phyloP scores from a whole-genome alignment of 2,888 invertebrate species.

The Drosophila peninsularis region DNA sequence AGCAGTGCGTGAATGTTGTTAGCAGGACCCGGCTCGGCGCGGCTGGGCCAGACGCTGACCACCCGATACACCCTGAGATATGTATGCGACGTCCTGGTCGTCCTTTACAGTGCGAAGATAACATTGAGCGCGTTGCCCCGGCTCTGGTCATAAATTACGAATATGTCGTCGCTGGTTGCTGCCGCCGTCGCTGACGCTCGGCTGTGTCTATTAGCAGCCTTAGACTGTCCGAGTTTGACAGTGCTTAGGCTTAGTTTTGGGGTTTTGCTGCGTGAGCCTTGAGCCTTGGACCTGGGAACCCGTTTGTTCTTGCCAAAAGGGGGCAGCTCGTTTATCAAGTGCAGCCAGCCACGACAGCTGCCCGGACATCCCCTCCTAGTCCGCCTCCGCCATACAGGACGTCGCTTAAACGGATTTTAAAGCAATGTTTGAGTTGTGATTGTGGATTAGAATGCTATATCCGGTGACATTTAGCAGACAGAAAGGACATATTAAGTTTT shows the following conservation, averaged over 20 bases:
- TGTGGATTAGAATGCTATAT: conserved; percentile 5
- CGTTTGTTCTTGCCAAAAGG: conserved; percentile 23
- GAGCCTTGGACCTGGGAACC: conserved; percentile 24
- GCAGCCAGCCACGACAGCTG: conserved; percentile 62
- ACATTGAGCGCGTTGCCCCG: conserved; percentile 59
- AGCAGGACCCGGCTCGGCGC: background rate
- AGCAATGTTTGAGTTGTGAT: conserved; percentile 19
- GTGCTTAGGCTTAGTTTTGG: conserved; percentile 59
- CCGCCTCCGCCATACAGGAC: conserved; percentile 1
- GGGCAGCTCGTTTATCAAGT: conserved; percentile 59
- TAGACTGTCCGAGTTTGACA: conserved; percentile 80
- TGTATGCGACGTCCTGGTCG: conserved; percentile 11
- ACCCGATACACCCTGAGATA: conserved; percentile 26
- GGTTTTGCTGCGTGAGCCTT: conserved; percentile 11
- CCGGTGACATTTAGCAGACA: conserved; percentile 3
- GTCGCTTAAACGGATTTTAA: conserved; percentile 39
- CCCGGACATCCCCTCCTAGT: conserved; percentile 2
- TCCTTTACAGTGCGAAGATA: conserved; percentile 51
- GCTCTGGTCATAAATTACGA: conserved; percentile 76
- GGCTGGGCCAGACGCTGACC: conserved; percentile 1
- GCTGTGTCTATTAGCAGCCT: conserved; percentile 83
- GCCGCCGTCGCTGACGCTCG: conserved; percentile 42
- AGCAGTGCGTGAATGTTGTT: conserved; percentile 40
- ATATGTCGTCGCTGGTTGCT: conserved; percentile 70
- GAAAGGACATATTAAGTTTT: background rate